phyloP scores from a whole-genome alignment of 1,140 invertebrate genomes.

The Musca domestica region DNA sequence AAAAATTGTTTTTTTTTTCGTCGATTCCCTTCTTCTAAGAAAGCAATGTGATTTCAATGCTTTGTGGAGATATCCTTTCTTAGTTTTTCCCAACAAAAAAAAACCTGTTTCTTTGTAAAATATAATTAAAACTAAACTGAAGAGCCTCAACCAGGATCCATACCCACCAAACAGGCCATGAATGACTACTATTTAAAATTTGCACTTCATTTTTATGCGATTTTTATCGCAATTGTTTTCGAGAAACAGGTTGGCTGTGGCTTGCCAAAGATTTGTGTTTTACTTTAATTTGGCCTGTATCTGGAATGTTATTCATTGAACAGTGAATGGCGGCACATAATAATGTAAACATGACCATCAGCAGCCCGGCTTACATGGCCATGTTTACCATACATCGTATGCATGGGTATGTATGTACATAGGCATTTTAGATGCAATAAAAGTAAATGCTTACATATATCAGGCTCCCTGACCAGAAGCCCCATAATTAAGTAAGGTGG shows the following conservation, averaged over 20 bases:
- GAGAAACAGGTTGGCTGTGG: conserved; percentile 4
- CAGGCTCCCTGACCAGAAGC: conserved; percentile 51
- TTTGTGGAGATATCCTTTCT: no score
- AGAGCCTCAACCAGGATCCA: neutral
- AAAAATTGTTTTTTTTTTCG: no score
- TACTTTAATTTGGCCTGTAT: no score
- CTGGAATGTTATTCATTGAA: no score
- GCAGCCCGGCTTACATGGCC: neutral
- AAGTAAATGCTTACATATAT: conserved; percentile 17
- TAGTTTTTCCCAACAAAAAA: no score
- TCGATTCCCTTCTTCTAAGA: no score
- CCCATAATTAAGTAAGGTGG: conserved; percentile 54
- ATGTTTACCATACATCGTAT: neutral
- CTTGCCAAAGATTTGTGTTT: no score
- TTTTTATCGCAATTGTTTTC: conserved; percentile 11
- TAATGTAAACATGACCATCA: no score
- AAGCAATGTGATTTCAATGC: no score
- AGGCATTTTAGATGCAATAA: neutral
- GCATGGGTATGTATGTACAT: no score
- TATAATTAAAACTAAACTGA: neutral
- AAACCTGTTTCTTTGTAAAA: conserved; percentile 3
- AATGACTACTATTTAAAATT: conserved; percentile 13
- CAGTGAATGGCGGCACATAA: no score
- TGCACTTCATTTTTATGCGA: conserved; percentile 21
- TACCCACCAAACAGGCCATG: no score